These are phyloP conservation scores for Piscicola geometra DNA, from an alignment of 2,888 invertebrate species.

Conservation along the genomic window DNA sequence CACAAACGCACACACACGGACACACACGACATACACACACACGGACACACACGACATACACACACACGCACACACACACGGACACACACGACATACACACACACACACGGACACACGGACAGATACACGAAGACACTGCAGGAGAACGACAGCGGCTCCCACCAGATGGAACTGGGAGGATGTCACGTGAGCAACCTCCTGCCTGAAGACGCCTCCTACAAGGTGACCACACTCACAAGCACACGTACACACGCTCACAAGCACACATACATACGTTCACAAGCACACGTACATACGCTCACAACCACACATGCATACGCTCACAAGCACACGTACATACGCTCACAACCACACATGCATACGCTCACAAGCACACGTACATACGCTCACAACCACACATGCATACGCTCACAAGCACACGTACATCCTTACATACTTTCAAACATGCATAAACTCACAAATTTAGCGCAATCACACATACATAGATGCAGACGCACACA, in stretches of 20 bases:
- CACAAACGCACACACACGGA: background rate
- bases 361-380: conserved; percentile 32
- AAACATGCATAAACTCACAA: too few species aligned
- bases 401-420: too few species aligned
- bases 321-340: too few species aligned
- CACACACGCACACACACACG: conserved; percentile 25
- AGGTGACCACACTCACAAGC: conserved; percentile 52
- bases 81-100: conserved; percentile 1
- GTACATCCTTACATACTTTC: too few species aligned
- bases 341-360: conserved; percentile 21
- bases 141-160: conserved; percentile 94
- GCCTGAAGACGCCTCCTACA: conserved; percentile 81
- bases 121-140: conserved; percentile 91
- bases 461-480: conserved; percentile 17
- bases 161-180: conserved; percentile 89
- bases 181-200: conserved; percentile 88
- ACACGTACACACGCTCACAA: too few species aligned
- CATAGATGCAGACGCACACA: conserved; percentile 33
- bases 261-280: conserved; percentile 25
- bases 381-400: conserved; percentile 33
- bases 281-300: conserved; percentile 33
- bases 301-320: conserved; percentile 31
- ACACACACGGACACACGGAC: conserved; percentile 16
- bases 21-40: background rate
- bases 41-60: conserved; percentile 6